phyloP scores from a whole-genome alignment of 1,140 invertebrate species.

The Antheraea pernyi region DNA sequence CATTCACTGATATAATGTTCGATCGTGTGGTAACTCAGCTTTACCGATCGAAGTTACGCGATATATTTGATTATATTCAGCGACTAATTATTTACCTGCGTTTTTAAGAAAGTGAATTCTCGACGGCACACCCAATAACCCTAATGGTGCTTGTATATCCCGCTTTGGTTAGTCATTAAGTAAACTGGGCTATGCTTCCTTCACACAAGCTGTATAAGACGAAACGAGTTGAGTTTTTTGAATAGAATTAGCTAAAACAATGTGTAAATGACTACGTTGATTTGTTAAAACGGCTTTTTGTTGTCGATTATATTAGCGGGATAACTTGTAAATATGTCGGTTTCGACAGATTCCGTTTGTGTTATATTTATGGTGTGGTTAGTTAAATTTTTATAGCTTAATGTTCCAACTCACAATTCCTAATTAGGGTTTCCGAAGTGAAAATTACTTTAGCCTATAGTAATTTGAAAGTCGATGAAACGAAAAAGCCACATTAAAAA shows the following conservation, averaged over 20 bases:
- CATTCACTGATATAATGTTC: no score
- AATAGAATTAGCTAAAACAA: slow-evolving; percentile 27
- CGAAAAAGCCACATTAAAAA: no score
- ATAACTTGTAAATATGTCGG: no score
- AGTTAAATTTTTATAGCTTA: no score
- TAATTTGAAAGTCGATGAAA: no score
- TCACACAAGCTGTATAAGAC: slow-evolving; percentile 38
- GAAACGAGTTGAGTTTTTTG: slow-evolving; percentile 19
- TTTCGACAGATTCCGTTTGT: no score
- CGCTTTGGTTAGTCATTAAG: slow-evolving; percentile 59
- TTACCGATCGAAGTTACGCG: no score
- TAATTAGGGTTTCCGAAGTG: no score
- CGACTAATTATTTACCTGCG: slow-evolving; percentile 55
- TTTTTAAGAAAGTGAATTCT: slow-evolving; percentile 53
- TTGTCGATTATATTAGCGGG: background rate
- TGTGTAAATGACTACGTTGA: slow-evolving; percentile 16
- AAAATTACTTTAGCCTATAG: no score
- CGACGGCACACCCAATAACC: slow-evolving; percentile 8
- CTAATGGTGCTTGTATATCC: slow-evolving; percentile 26
- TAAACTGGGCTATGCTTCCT: slow-evolving; percentile 54
- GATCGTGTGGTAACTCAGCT: no score
- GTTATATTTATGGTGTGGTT: no score
- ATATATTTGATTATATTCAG: background rate
- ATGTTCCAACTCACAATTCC: no score
- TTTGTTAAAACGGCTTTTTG: slow-evolving; percentile 9